phyloP scores from a whole-genome alignment of 2,888 invertebrate species.

The Cataglyphis livida region DNA sequence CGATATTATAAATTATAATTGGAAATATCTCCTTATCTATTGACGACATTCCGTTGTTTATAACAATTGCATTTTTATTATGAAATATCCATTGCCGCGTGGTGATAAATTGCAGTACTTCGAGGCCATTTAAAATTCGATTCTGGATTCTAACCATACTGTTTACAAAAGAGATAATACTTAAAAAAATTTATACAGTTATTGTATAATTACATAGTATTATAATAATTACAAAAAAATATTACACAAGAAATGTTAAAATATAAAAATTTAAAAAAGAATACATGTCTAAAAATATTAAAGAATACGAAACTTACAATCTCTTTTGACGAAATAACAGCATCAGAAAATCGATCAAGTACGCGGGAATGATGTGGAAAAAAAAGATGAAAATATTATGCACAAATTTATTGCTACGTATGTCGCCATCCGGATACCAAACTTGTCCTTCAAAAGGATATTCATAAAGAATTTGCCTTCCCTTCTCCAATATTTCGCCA shows the following conservation, averaged over 20 bases:
- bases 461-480: conserved; percentile 90
- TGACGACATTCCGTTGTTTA: conserved; percentile 87
- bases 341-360: conserved; percentile 93
- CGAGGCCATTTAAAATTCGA: conserved; percentile 91
- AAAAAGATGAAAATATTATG: conserved; percentile 92
- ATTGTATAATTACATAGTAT: background rate
- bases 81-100: conserved; percentile 95
- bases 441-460: conserved; percentile 95
- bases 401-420: conserved; percentile 89
- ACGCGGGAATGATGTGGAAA: conserved; percentile 93
- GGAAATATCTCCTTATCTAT: conserved; percentile 87
- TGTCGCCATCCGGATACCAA: conserved; percentile 94
- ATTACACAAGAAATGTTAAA: background rate
- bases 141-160: conserved; percentile 94
- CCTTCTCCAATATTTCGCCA: conserved; percentile 93
- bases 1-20: conserved; percentile 85
- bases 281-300: background rate
- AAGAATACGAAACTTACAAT: conserved; percentile 89
- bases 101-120: conserved; percentile 96
- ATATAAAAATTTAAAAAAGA: background rate
- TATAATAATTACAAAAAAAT: too few relatives aligned
- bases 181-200: background rate
- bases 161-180: conserved; percentile 58
- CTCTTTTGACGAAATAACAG: conserved; percentile 91
- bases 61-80: conserved; percentile 89